phyloP scores from a whole-genome alignment of 2,888 invertebrate species.

The Aspidapion aeneum region DNA sequence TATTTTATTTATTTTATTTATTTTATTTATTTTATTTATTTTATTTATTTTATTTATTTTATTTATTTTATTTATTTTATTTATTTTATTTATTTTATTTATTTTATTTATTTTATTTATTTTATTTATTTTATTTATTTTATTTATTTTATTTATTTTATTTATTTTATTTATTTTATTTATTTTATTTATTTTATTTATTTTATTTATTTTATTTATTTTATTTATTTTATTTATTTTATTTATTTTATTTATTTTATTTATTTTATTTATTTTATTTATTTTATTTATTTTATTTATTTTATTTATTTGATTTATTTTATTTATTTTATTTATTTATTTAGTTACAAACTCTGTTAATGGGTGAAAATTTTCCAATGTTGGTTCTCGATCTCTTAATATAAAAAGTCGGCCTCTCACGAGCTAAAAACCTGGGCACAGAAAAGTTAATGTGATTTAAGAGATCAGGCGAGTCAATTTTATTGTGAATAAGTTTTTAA shows the following conservation, averaged over 20 bases:
- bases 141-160: background rate
- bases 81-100: background rate
- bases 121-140: background rate
- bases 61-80: background rate
- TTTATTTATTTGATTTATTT: slow-evolving; percentile 1
- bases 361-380: too few species aligned
- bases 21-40: background rate
- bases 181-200: background rate
- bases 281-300: background rate
- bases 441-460: background rate
- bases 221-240: background rate
- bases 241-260: background rate
- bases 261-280: background rate
- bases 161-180: background rate
- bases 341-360: background rate
- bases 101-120: background rate
- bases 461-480: too few species aligned
- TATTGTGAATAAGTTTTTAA: too few species aligned
- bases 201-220: background rate
- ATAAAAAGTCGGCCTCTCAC: too few species aligned
- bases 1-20: background rate
- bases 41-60: background rate
- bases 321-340: background rate
- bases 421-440: background rate
- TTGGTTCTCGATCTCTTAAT: too few species aligned